phyloP scores from a whole-genome alignment of 2,888 invertebrate species.

The Biston betularia region DNA sequence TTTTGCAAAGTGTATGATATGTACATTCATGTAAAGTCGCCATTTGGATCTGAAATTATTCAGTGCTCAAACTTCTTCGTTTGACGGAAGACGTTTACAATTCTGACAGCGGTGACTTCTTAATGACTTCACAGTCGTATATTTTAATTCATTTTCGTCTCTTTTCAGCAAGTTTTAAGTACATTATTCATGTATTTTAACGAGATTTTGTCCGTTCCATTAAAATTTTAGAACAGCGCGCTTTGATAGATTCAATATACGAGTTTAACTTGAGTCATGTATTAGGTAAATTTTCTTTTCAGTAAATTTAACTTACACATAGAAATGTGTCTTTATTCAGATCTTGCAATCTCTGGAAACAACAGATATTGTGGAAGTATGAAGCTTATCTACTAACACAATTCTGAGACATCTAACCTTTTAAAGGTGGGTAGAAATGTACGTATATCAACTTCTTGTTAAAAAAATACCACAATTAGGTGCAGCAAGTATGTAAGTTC shows the following conservation, averaged over 20 bases:
- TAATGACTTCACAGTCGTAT: constrained; percentile 36
- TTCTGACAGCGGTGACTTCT: constrained; percentile 39
- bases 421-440: no score
- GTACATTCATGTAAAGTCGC: constrained; percentile 7
- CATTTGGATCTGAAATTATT: constrained; percentile 28
- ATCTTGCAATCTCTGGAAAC: neutral
- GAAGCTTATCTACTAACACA: no score
- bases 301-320: neutral
- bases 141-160: constrained; percentile 35
- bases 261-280: constrained; percentile 1
- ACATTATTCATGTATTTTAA: constrained; percentile 20
- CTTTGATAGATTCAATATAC: constrained; percentile 10
- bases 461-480: no score
- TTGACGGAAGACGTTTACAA: constrained; percentile 35
- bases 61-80: constrained; percentile 38
- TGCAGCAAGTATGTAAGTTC: no score
- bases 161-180: constrained; percentile 23
- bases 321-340: neutral
- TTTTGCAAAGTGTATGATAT: no score
- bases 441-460: neutral
- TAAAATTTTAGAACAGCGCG: neutral
- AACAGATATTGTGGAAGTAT: no score
- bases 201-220: constrained; percentile 2
- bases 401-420: no score
- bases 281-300: neutral